phyloP scores from a whole-genome alignment of 35 echinoderm and acorn worm genomes.

The Strongylocentrotus purpuratus region DNA sequence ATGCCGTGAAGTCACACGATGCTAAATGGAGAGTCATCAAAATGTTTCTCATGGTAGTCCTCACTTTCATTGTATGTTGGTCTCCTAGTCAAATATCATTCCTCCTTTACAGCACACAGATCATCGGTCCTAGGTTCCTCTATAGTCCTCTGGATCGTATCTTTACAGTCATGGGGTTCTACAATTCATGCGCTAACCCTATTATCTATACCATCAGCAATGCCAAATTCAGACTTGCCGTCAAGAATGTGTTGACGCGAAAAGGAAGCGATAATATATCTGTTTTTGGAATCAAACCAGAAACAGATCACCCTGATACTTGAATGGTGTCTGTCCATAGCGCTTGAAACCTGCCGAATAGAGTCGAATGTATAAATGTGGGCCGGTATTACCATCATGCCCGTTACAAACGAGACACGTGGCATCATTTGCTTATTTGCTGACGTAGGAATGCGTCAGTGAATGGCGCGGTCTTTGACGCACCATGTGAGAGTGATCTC shows the following conservation, averaged over 20 bases:
- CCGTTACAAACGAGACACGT: too few relatives aligned
- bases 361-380: neutral
- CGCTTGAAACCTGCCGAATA: neutral
- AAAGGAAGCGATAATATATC: neutral
- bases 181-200: constrained; percentile 26
- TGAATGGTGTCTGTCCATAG: neutral
- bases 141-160: constrained; percentile 27
- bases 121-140: neutral
- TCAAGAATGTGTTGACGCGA: neutral
- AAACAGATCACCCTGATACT: neutral
- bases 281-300: neutral
- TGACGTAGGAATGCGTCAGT: too few relatives aligned
- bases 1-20: neutral
- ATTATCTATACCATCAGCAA: constrained; percentile 25
- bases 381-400: too few relatives aligned
- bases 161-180: constrained; percentile 41
- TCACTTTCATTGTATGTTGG: constrained; percentile 12
- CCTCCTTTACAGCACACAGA: neutral
- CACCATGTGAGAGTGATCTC: too few relatives aligned
- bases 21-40: neutral
- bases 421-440: too few relatives aligned
- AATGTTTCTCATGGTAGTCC: neutral
- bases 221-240: constrained; percentile 1
- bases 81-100: neutral
- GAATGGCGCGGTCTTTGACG: too few relatives aligned